Percentiles rank a stretch among this genome's conserved stretches.
phyloP scores from a whole-genome alignment of 2,888 invertebrate species.

The Nymphalis urticae region DNA sequence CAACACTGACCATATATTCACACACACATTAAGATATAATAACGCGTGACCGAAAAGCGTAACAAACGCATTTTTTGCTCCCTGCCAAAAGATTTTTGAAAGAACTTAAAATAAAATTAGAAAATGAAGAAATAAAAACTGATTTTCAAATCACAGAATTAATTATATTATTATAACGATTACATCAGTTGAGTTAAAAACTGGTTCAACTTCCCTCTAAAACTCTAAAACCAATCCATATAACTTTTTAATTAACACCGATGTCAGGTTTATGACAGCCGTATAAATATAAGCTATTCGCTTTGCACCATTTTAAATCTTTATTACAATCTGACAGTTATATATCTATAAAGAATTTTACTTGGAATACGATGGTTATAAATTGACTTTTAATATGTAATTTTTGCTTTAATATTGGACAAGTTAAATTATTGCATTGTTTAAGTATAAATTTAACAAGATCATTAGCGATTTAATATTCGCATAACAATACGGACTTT shows the following conservation, averaged over 20 bases:
- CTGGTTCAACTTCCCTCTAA: neutral
- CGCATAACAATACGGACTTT: too few species aligned
- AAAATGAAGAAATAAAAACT: too few species aligned
- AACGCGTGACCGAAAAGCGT: too few species aligned
- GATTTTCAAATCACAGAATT: too few species aligned
- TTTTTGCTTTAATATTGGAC: neutral
- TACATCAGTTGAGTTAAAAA: neutral
- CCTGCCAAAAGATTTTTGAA: too few species aligned
- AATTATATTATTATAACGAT: neutral
- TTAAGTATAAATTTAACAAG: too few species aligned
- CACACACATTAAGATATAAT: too few species aligned
- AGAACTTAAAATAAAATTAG: too few species aligned
- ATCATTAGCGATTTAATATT: too few species aligned
- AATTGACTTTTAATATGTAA: neutral
- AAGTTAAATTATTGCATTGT: too few species aligned
- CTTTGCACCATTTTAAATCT: neutral
- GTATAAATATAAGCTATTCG: conserved; percentile 2
- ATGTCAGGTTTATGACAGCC: conserved; percentile 13
- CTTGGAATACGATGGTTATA: neutral
- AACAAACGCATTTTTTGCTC: too few species aligned
- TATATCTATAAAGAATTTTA: neutral
- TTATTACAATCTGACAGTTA: conserved; percentile 17
- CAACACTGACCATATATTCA: too few species aligned
- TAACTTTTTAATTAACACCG: conserved; percentile 13
- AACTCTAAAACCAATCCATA: neutral